Conservation (phyloP, 2,888 invertebrate genomes). For the Papilio protenor region DNA sequence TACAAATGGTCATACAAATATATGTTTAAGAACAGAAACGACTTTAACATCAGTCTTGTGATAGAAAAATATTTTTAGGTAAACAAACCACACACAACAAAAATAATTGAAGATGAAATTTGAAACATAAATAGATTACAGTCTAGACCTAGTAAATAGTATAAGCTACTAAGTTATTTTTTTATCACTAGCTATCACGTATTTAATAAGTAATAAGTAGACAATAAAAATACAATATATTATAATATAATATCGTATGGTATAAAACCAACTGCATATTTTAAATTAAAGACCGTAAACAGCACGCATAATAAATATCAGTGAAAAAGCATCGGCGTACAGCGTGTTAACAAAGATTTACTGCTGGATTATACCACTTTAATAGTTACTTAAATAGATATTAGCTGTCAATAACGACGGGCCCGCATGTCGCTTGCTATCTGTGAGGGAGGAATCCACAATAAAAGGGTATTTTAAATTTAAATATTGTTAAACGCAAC, state of each 20-base stretch:
- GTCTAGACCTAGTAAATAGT: no score
- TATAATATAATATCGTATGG: conserved; percentile 7
- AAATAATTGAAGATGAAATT: neutral
- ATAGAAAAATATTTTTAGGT: neutral
- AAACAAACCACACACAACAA: neutral
- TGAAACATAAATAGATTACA: neutral
- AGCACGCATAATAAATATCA: conserved; percentile 72
- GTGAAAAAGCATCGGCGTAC: conserved; percentile 61
- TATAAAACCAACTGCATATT: conserved; percentile 38
- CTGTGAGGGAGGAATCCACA: conserved; percentile 43
- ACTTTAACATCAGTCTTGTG: neutral
- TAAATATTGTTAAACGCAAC: conserved; percentile 14
- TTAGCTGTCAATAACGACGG: conserved; percentile 70
- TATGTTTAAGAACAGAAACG: neutral
- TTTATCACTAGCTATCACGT: no score
- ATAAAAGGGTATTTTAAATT: conserved; percentile 36
- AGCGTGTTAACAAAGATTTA: conserved; percentile 72
- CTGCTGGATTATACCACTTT: conserved; percentile 62
- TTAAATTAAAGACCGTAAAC: conserved; percentile 44
- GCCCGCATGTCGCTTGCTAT: conserved; percentile 65
- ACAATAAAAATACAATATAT: no score
- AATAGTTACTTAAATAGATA: conserved; percentile 70
- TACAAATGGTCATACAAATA: conserved; percentile 20
- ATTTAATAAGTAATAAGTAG: no score
- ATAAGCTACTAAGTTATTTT: no score